phyloP scores from a whole-genome alignment of 2,113 vertebrate species.

The Glaucidium brasilianum region DNA sequence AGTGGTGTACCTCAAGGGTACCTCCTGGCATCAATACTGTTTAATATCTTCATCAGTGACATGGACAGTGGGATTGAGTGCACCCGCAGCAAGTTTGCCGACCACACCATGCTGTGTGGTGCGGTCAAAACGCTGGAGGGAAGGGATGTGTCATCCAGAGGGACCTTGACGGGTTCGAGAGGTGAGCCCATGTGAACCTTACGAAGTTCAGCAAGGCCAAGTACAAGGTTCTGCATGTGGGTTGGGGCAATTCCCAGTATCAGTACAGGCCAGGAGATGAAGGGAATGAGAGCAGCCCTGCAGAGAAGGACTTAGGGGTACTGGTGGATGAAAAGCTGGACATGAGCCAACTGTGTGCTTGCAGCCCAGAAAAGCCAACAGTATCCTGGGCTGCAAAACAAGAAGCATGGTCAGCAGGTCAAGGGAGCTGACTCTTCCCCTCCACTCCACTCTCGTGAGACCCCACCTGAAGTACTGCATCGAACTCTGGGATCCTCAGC shows the following conservation, averaged over 20 bases:
- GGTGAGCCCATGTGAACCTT: background rate
- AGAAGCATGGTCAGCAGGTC: background rate
- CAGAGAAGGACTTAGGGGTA: background rate
- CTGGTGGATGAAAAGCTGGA: background rate
- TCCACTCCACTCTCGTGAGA: background rate
- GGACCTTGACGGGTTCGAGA: background rate
- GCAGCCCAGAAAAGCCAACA: background rate
- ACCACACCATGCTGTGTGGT: background rate
- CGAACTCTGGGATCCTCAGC: background rate
- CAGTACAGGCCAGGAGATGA: background rate
- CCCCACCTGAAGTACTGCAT: background rate
- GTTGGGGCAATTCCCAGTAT: rapidly evolving
- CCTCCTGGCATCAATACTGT: background rate
- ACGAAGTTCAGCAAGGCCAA: background rate
- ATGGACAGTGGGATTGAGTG: background rate
- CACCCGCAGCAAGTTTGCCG: background rate
- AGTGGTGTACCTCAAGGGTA: background rate
- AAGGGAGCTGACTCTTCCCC: background rate
- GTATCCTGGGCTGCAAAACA: background rate
- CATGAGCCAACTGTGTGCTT: rapidly evolving
- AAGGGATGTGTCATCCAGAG: background rate
- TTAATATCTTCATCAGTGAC: background rate
- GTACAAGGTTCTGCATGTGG: background rate
- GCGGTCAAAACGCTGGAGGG: rapidly evolving
- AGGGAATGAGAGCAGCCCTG: background rate